These are phyloP conservation scores for Homarus americanus DNA, from an alignment of 1,140 invertebrate species.

Conservation along the genomic window DNA sequence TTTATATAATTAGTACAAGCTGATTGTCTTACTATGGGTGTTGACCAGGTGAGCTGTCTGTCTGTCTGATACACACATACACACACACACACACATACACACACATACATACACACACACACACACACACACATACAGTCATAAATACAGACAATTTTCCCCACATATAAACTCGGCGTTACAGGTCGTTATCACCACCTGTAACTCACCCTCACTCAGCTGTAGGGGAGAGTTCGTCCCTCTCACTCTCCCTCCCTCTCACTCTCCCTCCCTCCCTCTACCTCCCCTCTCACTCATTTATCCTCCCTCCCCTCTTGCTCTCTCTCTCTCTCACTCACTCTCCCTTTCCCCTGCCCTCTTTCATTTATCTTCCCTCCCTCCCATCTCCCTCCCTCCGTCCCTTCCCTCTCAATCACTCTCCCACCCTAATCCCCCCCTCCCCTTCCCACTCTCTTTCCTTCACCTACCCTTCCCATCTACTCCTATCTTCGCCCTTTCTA, in stretches of 20 bases:
- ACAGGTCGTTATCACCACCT: no score
- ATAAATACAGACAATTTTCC: no score
- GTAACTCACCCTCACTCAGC: not conserved
- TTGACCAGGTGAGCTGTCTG: no score
- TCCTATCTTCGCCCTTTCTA: not conserved
- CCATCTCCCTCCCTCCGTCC: not conserved
- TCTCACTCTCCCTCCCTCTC: not conserved
- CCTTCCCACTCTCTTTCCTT: not conserved
- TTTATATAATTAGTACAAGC: no score
- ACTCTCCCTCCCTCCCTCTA: not conserved
- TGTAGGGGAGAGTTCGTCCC: no score
- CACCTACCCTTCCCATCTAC: not conserved
- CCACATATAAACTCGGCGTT: no score
- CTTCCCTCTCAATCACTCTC: not conserved
- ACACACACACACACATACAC: no score
- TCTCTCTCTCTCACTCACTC: slow-evolving; percentile 36
- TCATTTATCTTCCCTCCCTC: not conserved
- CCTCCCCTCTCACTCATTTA: not conserved
- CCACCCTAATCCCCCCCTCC: not conserved
- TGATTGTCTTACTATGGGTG: no score
- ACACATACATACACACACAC: no score
- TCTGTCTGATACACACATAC: no score
- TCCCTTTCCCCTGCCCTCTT: slow-evolving; percentile 22
- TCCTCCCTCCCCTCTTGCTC: not conserved
- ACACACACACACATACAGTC: no score